Base-by-base conservation (phyloP, 2,888 invertebrate genomes). In the Sesia bembeciformis region DNA sequence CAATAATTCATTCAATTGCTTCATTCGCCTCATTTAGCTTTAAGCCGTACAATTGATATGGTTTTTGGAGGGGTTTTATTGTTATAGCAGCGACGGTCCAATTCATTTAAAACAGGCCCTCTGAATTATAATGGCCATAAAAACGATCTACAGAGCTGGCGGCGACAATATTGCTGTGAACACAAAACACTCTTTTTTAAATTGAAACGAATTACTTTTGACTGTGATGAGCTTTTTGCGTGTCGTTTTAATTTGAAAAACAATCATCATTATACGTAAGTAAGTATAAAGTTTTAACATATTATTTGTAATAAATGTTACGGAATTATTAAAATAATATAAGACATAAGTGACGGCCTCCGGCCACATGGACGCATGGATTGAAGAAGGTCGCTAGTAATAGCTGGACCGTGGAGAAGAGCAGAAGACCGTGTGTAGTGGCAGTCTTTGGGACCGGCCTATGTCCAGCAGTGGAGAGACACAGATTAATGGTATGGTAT, bases 151-250 rank as follows among this genome's bases (percentile, higher is more conserved):
- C 64, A 63, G 62, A 64, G 66, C 60, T 65, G 65, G 58, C 60
- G 62, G 57, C 62, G 63, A 62, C 63, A 64, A 72, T 68, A 46
- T 23, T 6, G 46, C 62, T 57, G 57, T 65, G 75, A 76, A 70
- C 66, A 69, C 67, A 67, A 63, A 68, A 68, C 67, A 68, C 70
- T 70, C 72, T 70, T 68, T 76, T 75, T 68, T 67, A 76, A 81
- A 83, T 79, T 78, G 75, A 81, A 80, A 77, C 72, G 70, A 70
- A 80, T 81, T 78, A 76, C 69, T 67, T 66, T 68, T 62, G 58
- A 56, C 60, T 63, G 61, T 81, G 77, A 85, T 81, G 78, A 46
- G n/a, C 46, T 8, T 65, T 76, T 84, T 64, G 84, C 84, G 81
- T 85, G 84, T 62, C 46, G 23, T 23, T 46, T 46, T 46, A 46